Conservation (phyloP, 2,113 vertebrate genomes). For the Anoplopoma fimbria region DNA sequence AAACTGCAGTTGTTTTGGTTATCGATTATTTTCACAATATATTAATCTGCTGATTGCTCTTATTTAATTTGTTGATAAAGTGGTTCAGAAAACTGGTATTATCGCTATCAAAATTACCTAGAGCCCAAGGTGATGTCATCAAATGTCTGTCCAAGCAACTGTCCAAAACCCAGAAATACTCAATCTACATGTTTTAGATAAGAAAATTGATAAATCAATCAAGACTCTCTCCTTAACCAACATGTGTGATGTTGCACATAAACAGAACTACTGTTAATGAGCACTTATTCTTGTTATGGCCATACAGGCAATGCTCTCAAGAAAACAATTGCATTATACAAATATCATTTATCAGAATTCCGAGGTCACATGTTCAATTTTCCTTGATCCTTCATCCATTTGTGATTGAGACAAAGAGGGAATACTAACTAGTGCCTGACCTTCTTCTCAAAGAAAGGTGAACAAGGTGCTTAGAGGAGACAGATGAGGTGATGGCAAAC, state of each 20-base stretch:
- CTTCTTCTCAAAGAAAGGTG: conserved; percentile 10
- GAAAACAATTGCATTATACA: neutral
- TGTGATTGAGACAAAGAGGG: conserved; percentile 3
- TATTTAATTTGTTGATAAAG: neutral
- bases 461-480: conserved; percentile 17
- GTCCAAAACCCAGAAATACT: neutral
- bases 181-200: neutral
- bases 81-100: neutral
- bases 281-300: neutral
- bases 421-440: conserved; percentile 7
- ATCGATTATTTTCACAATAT: neutral
- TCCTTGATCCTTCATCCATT: neutral
- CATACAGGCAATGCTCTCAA: neutral
- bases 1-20: neutral
- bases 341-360: neutral
- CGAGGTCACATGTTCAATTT: neutral
- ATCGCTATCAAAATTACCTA: neutral
- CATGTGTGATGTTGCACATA: neutral
- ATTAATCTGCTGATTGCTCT: neutral
- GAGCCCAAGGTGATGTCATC: neutral
- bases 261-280: neutral
- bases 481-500: conserved; percentile 37
- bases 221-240: neutral
- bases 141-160: neutral
- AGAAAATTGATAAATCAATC: neutral